Evolutionary conservation across 2,888 invertebrate species (phyloP), one percentile per base, ranked within the genome.

Genomic region (Ochropleura leucogaster): DNA sequence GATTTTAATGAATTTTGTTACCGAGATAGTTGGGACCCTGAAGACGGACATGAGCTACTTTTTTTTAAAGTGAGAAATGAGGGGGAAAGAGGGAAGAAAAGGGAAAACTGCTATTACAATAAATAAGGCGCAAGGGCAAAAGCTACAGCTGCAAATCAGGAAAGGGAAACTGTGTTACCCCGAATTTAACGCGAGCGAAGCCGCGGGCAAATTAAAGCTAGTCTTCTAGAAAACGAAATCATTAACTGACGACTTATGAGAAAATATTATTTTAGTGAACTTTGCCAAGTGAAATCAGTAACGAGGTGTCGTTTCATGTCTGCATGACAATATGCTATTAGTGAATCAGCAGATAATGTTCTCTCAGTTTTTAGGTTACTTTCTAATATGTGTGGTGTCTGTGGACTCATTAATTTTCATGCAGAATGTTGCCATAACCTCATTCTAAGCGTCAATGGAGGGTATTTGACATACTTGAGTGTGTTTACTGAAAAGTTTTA

Each of bases 311-410:
- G 42, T 68, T 77, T 79, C 77, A 72, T 79, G 70, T 69, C 55
- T 67, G 64, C 44, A 69, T 74, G 78, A 68, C 72, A 81, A 80
- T 75, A 79, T 72, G 57, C 72, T 76, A 69, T 70, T 63, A 70
- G 69, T 86, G 87, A 87, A 51, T 82, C 86, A 81, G 82, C 84
- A 77, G 60, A 79, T 81, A 74, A 63, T 81, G 55, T 40, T 57
- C 20, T n/a, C n/a, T 3, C 30, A 42, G 74, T 71, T 80, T 87
- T 77, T 69, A 76, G 86, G 85, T 76, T 74, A 42, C 85, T 87
- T 87, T 87, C 87, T 80, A 83, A 77, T 59, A 71, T 60, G 65
- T 71, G 65, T 57, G 55, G 57, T 30, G 30, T 30, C 30, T 30
- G 30, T 57, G 65, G 30, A 64, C 44, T 53, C 67, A 51, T 74